Percentiles rank a stretch among this genome's conserved stretches.
Evolutionary conservation across 2,888 invertebrate genomes (phyloP).

Genomic region (Spodoptera littoralis): DNA sequence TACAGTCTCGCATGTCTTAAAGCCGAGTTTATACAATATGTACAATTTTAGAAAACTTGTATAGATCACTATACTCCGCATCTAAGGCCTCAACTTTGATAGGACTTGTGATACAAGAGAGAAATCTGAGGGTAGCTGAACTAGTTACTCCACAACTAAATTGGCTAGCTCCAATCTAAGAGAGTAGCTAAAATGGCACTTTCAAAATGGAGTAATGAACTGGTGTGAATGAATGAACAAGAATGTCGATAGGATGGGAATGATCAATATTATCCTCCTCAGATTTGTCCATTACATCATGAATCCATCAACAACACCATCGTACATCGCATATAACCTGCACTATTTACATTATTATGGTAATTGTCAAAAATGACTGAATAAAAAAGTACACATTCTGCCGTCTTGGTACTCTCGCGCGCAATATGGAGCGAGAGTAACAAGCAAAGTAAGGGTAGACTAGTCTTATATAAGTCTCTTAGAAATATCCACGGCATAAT

Average conservation of each 20-base stretch:
- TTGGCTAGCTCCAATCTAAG: constrained; percentile 76
- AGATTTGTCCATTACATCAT: constrained; percentile 24
- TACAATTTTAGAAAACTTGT: constrained; percentile 72
- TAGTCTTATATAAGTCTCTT: constrained; percentile 35
- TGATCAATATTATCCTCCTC: constrained; percentile 10
- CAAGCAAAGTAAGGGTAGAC: constrained; percentile 34
- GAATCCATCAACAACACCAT: constrained; percentile 20
- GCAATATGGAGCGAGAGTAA: constrained; percentile 35
- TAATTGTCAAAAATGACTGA: constrained; percentile 55
- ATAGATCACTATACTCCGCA: constrained; percentile 64
- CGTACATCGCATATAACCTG: constrained; percentile 43
- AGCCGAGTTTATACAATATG: constrained; percentile 78
- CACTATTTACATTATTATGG: constrained; percentile 62
- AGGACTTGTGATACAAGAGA: constrained; percentile 33
- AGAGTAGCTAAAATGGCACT: constrained; percentile 63
- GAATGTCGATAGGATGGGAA: constrained; percentile 12
- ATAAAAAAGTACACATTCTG: constrained; percentile 50
- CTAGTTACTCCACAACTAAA: constrained; percentile 71
- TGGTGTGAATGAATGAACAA: constrained; percentile 16
- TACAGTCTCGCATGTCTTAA: constrained; percentile 87
- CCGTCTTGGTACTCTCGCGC: constrained; percentile 41
- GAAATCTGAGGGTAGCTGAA: constrained; percentile 41
- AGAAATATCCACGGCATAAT: constrained; percentile 36
- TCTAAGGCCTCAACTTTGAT: constrained; percentile 58
- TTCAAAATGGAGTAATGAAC: constrained; percentile 39